Percentiles rank a stretch among this genome's conserved stretches.
Conservation (phyloP, 2,113 vertebrate genomes). For the Gulo gulo region DNA sequence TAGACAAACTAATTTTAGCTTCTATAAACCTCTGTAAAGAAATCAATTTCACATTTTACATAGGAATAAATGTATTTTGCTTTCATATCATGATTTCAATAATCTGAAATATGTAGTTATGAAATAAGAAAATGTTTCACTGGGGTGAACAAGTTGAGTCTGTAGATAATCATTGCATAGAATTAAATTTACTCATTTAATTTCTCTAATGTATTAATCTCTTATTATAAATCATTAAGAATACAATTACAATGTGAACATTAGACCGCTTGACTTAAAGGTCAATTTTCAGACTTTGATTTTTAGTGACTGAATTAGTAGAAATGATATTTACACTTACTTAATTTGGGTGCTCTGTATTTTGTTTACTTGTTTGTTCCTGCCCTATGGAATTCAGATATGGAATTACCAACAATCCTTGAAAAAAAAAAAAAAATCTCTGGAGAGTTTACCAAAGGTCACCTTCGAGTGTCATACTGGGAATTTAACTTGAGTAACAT, state of each 20-base stretch:
- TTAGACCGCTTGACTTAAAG: neutral
- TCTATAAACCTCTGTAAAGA: neutral
- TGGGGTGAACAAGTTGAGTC: neutral
- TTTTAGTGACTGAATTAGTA: neutral
- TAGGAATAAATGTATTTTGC: neutral
- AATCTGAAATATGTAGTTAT: neutral
- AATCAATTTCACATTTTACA: neutral
- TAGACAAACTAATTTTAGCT: neutral
- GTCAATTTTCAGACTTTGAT: neutral
- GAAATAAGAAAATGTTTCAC: neutral
- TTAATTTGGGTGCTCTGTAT: neutral
- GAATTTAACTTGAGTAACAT: neutral
- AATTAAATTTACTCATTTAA: neutral
- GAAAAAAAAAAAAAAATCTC: neutral
- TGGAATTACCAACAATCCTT: neutral
- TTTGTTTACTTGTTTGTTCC: neutral
- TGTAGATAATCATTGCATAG: neutral
- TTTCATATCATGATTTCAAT: neutral
- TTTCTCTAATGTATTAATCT: neutral
- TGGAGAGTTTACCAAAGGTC: neutral
- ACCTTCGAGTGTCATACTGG: neutral
- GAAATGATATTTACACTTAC: neutral
- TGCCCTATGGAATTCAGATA: neutral
- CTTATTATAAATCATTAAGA: neutral
- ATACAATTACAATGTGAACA: neutral